Evolutionary conservation across 2,888 invertebrate species (phyloP).

Genomic region (Nomada fucata): DNA sequence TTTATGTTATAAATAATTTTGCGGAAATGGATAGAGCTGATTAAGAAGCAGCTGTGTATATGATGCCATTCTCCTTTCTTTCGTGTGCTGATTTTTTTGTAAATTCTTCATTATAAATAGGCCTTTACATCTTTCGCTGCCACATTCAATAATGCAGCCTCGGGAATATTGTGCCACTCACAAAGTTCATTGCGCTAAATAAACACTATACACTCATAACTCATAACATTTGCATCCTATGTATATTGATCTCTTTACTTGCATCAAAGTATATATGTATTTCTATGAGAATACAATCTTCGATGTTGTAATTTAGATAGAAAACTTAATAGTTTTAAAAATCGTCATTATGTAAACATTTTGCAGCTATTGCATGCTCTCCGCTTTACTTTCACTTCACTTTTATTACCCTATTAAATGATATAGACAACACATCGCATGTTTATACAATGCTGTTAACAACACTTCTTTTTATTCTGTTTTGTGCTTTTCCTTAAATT

Average conservation of each 20-base stretch:
- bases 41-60: conserved; percentile 53
- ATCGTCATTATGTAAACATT: conserved; percentile 72
- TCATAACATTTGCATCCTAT: conserved; percentile 61
- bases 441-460: conserved; percentile 78
- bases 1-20: conserved; percentile 46
- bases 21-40: conserved; percentile 31
- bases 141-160: conserved; percentile 57
- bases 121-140: conserved; percentile 62
- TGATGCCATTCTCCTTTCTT: conserved; percentile 52
- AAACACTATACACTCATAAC: conserved; percentile 66
- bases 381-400: conserved; percentile 58
- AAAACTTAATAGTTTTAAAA: conserved; percentile 72
- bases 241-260: conserved; percentile 65
- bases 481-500: conserved; percentile 89
- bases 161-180: conserved; percentile 45
- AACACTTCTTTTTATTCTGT: conserved; percentile 85
- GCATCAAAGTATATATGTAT: conserved; percentile 66
- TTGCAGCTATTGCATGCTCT: conserved; percentile 63
- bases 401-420: conserved; percentile 73
- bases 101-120: conserved; percentile 67
- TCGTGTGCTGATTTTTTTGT: conserved; percentile 55
- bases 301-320: conserved; percentile 71
- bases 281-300: conserved; percentile 68
- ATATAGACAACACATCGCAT: conserved; percentile 68
- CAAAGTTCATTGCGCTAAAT: conserved; percentile 64